Percentiles rank a stretch among this genome's conserved stretches.
Evolutionary conservation across 2,113 vertebrate genomes (phyloP).

Genomic region (Erythrolamprus reginae): DNA sequence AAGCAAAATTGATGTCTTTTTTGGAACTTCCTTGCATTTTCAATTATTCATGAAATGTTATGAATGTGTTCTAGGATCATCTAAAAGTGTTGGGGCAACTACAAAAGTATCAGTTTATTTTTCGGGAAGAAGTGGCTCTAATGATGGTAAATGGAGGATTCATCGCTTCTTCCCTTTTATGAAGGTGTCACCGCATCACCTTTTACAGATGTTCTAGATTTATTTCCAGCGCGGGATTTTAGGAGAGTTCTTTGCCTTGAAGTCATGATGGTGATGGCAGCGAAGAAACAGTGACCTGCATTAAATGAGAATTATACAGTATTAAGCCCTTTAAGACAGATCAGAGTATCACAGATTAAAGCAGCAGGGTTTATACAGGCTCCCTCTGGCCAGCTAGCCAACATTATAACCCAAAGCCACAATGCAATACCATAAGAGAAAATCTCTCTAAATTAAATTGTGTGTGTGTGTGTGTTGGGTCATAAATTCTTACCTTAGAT

Average conservation of each 20-base stretch:
- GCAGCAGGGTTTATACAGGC: neutral
- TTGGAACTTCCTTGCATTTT: neutral
- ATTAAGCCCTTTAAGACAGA: neutral
- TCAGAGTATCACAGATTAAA: neutral
- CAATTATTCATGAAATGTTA: neutral
- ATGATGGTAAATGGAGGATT: neutral
- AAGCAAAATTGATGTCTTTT: neutral
- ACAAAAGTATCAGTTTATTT: neutral
- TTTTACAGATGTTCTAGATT: neutral
- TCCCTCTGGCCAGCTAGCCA: neutral
- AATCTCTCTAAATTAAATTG: neutral
- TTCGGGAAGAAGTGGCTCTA: neutral
- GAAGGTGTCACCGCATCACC: neutral
- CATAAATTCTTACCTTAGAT: neutral
- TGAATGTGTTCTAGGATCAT: neutral
- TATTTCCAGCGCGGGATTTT: neutral
- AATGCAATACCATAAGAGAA: neutral
- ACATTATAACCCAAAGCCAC: neutral
- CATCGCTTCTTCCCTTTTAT: neutral
- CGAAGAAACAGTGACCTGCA: neutral
- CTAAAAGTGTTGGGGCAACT: neutral
- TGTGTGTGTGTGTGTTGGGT: neutral
- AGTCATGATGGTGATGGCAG: neutral
- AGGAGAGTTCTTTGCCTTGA: neutral
- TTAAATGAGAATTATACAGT: neutral